phyloP scores from a whole-genome alignment of 2,113 vertebrate genomes.

The Erpornis zantholeuca region DNA sequence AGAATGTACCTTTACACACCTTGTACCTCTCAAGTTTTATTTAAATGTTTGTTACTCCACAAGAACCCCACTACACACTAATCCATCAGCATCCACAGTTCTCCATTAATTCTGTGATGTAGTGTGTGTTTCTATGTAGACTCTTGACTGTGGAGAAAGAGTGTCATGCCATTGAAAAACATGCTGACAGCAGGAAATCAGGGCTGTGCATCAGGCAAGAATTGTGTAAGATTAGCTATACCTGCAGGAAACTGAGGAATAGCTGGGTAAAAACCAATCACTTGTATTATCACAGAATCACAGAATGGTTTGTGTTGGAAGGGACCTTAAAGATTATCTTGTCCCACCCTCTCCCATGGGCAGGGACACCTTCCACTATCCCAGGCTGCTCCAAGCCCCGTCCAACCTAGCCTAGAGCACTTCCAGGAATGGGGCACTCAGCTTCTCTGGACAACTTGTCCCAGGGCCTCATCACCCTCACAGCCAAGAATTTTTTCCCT shows the following conservation, averaged over 20 bases:
- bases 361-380: background rate
- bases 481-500: background rate
- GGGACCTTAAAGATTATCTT: background rate
- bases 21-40: background rate
- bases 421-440: background rate
- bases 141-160: background rate
- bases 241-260: background rate
- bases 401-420: rapidly evolving
- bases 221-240: background rate
- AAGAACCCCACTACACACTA: background rate
- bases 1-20: background rate
- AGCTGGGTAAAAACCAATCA: background rate
- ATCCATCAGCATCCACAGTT: background rate
- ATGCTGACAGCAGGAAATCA: background rate
- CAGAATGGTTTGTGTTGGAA: background rate
- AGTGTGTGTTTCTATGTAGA: background rate
- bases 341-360: background rate
- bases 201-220: background rate
- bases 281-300: background rate
- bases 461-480: background rate
- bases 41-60: background rate
- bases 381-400: background rate
- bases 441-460: background rate
- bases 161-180: background rate
- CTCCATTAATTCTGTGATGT: background rate